Evolutionary conservation across 2,113 vertebrate species (phyloP), one percentile per base, ranked within the genome.

Genomic region (Tupaia tana): DNA sequence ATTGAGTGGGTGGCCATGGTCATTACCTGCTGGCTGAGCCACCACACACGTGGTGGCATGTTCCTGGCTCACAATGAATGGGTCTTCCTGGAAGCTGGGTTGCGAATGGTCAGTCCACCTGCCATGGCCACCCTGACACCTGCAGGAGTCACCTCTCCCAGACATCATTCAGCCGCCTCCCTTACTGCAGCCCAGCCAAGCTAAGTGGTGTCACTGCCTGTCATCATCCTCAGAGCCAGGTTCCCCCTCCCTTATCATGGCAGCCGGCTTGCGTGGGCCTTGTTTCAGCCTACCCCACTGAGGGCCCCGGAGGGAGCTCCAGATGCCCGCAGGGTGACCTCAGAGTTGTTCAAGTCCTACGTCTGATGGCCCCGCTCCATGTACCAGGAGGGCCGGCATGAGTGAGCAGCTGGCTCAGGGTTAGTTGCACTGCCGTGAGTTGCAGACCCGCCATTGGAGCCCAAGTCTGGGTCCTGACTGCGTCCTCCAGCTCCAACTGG

Each of bases 291-390:
- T 7, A 3, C 78, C 43, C 43, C 10, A 74, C 54, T 7, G 2
- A 29, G 54, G 74, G 22, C 18, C 74, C 74, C 7, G 1, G 24
- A 24, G 79, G 3, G 74, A 94, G 9, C 43, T 74, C 66, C 43
- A 1, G 34, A 52, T 2, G 59, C 24, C 22, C 66, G 31, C 11
- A 5, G 78, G 56, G 43, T 29, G 18, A 20, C 89, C 64, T 34
- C 63, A 64, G 71, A 34, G 25, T 16, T 22, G 19, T 10, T 31
- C 4, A 10, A 79, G 58, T 3, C n/a, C 71, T 34, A 27, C 0
- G 7, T 7, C 59, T 19, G 1, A 22, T 3, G 8, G 10, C 18
- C 1, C 16, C 7, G 0, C 24, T 54, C 74, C 54, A 8, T 3
- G 2, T 3, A 29, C 27, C 10, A 15, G 74, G 74, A 91, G 61